These are phyloP conservation scores for Buphagus erythrorhynchus DNA, from an alignment of 2,797 vertebrate genomes.

Conservation along the genomic window DNA sequence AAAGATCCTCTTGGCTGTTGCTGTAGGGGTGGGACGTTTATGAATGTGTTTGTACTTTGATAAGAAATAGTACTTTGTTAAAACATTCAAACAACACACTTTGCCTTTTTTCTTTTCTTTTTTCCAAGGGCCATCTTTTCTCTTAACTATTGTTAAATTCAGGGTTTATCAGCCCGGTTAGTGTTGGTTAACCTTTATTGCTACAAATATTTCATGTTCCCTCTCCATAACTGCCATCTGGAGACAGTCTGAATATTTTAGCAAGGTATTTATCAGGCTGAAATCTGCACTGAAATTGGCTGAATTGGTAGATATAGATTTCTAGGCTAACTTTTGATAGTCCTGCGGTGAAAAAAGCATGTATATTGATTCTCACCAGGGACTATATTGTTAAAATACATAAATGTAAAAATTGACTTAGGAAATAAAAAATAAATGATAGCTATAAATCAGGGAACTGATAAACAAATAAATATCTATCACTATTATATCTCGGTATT, in stretches of 20 bases:
- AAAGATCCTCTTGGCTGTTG: conserved; percentile 25
- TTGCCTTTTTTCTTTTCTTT: background rate
- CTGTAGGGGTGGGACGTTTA: background rate
- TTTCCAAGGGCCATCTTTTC: background rate
- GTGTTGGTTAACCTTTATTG: background rate
- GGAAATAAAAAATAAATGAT: conserved; percentile 58
- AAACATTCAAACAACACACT: background rate
- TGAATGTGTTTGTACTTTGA: conserved; percentile 25
- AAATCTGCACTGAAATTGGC: background rate
- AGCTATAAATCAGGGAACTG: conserved; percentile 58
- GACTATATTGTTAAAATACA: conserved; percentile 57
- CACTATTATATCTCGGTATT: conserved; percentile 62
- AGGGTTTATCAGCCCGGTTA: conserved; percentile 17
- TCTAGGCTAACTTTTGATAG: background rate
- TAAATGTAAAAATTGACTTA: conserved; percentile 64
- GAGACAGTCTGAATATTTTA: background rate
- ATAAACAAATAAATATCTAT: conserved; percentile 76
- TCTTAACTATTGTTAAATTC: background rate
- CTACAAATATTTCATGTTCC: background rate
- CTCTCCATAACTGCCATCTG: background rate
- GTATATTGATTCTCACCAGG: background rate
- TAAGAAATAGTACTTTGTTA: conserved; percentile 5
- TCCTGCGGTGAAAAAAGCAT: background rate
- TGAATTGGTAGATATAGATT: background rate
- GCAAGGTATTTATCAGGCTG: background rate